Evolutionary conservation across 2,888 invertebrate species (phyloP).

Genomic region (Pardosa pseudoannulata): DNA sequence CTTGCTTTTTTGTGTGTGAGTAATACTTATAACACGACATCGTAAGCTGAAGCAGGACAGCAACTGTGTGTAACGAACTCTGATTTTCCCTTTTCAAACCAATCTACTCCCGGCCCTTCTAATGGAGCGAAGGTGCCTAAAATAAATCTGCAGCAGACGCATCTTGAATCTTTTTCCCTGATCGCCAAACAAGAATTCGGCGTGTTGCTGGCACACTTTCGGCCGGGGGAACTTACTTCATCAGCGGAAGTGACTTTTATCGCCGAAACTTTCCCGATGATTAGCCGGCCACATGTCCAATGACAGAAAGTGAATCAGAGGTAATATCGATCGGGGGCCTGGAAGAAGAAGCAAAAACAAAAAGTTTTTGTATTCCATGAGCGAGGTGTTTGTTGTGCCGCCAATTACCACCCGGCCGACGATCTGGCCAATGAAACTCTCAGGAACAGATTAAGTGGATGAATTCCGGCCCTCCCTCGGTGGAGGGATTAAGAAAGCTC

Average conservation of each 20-base stretch:
- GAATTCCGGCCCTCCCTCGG: slow-evolving; percentile 14
- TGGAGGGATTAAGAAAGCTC: not conserved
- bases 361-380: slow-evolving; percentile 50
- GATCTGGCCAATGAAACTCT: slow-evolving; percentile 31
- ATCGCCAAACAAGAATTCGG: too few species aligned
- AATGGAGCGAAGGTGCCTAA: too few species aligned
- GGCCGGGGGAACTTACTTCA: not conserved
- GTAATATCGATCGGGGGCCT: not conserved
- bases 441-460: slow-evolving; percentile 60
- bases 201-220: not conserved
- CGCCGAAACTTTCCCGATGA: not conserved
- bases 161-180: too few species aligned
- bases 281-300: not conserved
- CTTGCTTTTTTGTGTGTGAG: too few species aligned
- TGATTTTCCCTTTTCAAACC: too few species aligned
- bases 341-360: too few species aligned
- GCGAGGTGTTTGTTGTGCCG: slow-evolving; percentile 20
- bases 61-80: too few species aligned
- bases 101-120: too few species aligned
- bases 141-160: too few species aligned
- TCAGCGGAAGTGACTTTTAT: not conserved
- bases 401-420: slow-evolving; percentile 45
- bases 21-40: too few species aligned
- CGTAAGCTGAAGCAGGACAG: too few species aligned
- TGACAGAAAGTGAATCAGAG: not conserved